Percentiles rank a stretch among this genome's conserved stretches.
Conservation (phyloP, 2,113 vertebrate species). For the Numenius arquata region DNA sequence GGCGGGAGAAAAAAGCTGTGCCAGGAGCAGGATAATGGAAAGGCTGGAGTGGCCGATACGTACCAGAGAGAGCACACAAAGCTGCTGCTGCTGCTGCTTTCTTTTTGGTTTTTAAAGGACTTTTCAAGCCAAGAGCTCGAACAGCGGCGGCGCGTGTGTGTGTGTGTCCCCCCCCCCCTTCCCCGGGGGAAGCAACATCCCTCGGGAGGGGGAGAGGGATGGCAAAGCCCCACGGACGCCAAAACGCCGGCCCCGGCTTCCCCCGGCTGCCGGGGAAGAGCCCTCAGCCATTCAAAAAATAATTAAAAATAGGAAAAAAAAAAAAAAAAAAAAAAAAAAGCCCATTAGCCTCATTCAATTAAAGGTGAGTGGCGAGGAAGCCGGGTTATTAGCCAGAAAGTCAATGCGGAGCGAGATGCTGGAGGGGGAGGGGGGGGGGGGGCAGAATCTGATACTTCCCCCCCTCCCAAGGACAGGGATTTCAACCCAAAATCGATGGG, state of each 20-base stretch:
- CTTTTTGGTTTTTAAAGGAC: background rate
- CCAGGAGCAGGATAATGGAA: constrained; percentile 47
- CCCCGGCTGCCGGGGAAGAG: background rate
- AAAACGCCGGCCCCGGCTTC: no score
- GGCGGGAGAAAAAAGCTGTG: constrained; percentile 40
- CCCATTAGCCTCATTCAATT: background rate
- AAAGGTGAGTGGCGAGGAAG: background rate
- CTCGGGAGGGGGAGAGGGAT: background rate
- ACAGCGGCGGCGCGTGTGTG: background rate
- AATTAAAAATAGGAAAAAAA: background rate
- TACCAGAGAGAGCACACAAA: no score
- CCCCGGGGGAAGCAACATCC: no score
- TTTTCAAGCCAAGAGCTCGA: background rate
- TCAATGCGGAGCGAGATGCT: background rate
- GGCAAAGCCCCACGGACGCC: background rate
- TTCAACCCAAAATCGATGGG: fast-evolving
- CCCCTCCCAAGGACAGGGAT: no score
- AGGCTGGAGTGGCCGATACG: constrained; percentile 10
- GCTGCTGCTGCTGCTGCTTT: no score
- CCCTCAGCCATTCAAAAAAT: background rate
- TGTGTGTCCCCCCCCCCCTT: no score
- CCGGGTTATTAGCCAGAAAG: background rate
- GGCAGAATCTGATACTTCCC: background rate
- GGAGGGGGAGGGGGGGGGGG: no score
- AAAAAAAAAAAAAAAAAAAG: background rate